These are phyloP conservation scores for Tachycineta bicolor DNA, from an alignment of 2,113 vertebrate genomes.

Conservation along the genomic window DNA sequence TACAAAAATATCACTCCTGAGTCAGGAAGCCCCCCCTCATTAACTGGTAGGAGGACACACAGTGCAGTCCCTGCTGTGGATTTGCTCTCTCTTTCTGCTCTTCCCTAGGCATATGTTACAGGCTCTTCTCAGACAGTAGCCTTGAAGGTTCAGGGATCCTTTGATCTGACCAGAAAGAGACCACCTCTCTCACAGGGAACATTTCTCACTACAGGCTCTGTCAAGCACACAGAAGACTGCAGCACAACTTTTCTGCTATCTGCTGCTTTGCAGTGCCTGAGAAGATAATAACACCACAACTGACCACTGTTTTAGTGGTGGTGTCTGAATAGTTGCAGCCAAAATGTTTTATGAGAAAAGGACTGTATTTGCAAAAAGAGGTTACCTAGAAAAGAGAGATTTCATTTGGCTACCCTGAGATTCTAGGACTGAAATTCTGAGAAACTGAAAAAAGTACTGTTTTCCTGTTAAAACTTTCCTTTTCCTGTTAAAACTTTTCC, in stretches of 20 bases:
- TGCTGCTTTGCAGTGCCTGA: neutral
- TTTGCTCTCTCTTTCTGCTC: neutral
- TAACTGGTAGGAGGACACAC: neutral
- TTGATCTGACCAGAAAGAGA: neutral
- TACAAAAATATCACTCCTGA: neutral
- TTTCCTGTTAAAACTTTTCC: neutral
- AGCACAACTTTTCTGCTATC: neutral
- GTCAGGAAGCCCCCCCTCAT: neutral
- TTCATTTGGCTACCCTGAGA: neutral
- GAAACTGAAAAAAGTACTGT: neutral
- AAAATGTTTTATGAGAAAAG: neutral
- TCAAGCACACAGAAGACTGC: neutral
- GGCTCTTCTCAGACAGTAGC: neutral
- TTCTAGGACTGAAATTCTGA: neutral
- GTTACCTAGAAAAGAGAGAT: neutral
- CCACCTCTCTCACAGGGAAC: neutral
- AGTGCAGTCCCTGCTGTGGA: accelerated
- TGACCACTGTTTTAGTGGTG: accelerated
- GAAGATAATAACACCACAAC: neutral
- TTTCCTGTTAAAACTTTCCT: neutral
- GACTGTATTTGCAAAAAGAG: neutral
- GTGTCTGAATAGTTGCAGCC: neutral
- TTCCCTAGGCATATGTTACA: neutral
- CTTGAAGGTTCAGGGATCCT: neutral
- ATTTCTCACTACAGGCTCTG: neutral